Percentiles rank a stretch among this genome's conserved stretches.
Conservation (phyloP, 2,113 vertebrate species). For the Laticauda colubrina region DNA sequence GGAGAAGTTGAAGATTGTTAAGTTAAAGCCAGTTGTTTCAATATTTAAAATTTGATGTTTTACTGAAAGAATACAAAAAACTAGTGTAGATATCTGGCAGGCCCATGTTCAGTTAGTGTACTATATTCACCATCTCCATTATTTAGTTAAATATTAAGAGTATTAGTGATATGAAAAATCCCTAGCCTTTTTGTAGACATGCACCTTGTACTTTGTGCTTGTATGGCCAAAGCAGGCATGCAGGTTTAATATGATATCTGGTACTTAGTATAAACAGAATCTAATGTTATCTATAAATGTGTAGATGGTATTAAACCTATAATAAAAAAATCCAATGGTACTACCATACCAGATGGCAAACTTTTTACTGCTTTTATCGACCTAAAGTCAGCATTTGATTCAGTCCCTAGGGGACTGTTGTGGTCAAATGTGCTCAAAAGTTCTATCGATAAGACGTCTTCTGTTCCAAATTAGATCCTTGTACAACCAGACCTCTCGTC, state of each 20-base stretch:
- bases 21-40: neutral
- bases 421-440: too few relatives aligned
- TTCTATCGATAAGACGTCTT: too few relatives aligned
- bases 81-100: neutral
- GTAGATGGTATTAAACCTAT: rapidly evolving
- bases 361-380: too few relatives aligned
- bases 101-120: neutral
- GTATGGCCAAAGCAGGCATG: neutral
- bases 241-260: neutral
- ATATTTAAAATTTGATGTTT: neutral
- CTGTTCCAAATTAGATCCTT: too few relatives aligned
- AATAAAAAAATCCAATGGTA: neutral
- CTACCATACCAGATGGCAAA: too few relatives aligned
- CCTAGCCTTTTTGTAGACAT: conserved; percentile 11
- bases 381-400: too few relatives aligned
- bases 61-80: neutral
- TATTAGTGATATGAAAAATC: conserved; percentile 24
- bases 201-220: conserved; percentile 12
- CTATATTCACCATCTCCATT: neutral
- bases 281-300: rapidly evolving
- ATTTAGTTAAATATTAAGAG: conserved; percentile 58
- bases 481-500: too few relatives aligned
- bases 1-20: neutral
- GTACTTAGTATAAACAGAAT: neutral
- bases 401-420: too few relatives aligned